Conservation (phyloP, 2,797 vertebrate species). For the Brachyalestes nurse region DNA sequence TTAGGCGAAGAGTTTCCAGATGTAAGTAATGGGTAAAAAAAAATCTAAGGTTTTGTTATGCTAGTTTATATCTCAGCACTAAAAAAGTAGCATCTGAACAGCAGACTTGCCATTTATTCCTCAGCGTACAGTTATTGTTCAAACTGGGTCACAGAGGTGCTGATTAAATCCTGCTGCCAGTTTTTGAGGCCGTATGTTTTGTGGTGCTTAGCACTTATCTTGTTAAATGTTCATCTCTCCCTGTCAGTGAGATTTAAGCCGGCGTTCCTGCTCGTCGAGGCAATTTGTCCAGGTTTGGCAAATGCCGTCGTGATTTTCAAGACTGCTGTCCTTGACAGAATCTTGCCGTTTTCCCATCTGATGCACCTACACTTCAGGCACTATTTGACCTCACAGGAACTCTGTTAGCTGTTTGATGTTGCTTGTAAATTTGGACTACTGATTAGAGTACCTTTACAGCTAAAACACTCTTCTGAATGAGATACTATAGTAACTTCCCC, state of each 20-base stretch:
- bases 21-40: too few relatives aligned
- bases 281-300: background rate
- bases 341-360: background rate
- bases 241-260: constrained; percentile 2
- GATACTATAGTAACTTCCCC: background rate
- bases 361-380: background rate
- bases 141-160: constrained; percentile 10
- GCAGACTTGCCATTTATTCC: background rate
- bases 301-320: background rate
- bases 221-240: background rate
- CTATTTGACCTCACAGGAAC: background rate
- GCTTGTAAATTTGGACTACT: background rate
- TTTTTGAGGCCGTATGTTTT: background rate
- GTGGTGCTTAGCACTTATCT: background rate
- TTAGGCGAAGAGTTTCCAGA: background rate
- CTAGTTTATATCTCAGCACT: background rate
- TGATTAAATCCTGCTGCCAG: background rate
- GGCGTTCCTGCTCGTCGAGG: background rate
- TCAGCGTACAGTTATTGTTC: background rate
- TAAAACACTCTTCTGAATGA: background rate
- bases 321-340: background rate
- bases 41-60: background rate
- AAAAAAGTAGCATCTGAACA: background rate
- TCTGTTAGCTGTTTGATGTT: too few relatives aligned
- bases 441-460: background rate